These are phyloP conservation scores for Ichneumoninae sp. DNA, from an alignment of 2,888 invertebrate genomes.

Conservation along the genomic window DNA sequence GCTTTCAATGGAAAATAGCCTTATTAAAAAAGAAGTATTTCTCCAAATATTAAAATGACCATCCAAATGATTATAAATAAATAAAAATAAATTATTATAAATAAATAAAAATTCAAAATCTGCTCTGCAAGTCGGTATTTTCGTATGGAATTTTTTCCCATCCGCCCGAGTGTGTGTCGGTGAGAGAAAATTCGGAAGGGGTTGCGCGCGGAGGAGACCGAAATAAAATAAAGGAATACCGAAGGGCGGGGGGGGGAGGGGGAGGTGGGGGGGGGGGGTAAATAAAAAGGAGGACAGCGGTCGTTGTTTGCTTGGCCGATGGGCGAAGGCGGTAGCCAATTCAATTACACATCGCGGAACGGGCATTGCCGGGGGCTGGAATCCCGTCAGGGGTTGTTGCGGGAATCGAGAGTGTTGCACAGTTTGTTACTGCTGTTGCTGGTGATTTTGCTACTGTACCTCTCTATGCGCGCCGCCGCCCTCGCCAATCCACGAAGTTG, in stretches of 20 bases:
- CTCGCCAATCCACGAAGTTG: slow-evolving; percentile 57
- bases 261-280: not conserved
- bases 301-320: slow-evolving; percentile 46
- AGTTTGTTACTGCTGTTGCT: slow-evolving; percentile 67
- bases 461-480: not conserved
- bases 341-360: slow-evolving; percentile 74
- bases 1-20: too few relatives aligned
- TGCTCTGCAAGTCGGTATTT: not conserved
- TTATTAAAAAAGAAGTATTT: too few relatives aligned
- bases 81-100: not conserved
- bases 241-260: too few relatives aligned
- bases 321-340: slow-evolving; percentile 69
- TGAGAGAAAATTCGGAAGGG: slow-evolving; percentile 36
- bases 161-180: not conserved
- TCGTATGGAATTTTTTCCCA: not conserved
- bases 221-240: slow-evolving; percentile 36
- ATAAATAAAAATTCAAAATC: not conserved
- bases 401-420: slow-evolving; percentile 63
- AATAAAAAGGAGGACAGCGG: slow-evolving; percentile 14
- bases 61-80: too few relatives aligned
- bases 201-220: slow-evolving; percentile 19
- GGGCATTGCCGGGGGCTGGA: slow-evolving; percentile 57
- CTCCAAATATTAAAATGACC: too few relatives aligned
- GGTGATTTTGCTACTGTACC: slow-evolving; percentile 19
- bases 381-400: slow-evolving; percentile 55